These are phyloP conservation scores for Ploceus nigricollis DNA, from an alignment of 2,113 vertebrate genomes.

Conservation along the genomic window DNA sequence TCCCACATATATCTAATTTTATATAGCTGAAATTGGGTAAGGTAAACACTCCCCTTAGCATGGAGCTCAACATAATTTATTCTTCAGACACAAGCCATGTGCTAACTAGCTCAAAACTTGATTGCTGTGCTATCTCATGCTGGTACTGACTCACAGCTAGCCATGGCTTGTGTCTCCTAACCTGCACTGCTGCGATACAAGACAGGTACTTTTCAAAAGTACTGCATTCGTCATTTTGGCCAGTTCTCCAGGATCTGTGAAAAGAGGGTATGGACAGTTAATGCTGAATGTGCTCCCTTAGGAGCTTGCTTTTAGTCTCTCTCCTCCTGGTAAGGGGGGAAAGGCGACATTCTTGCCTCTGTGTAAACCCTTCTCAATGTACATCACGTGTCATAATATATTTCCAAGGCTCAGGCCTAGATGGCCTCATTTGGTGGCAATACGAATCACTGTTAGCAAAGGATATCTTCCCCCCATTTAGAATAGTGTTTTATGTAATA, in stretches of 20 bases:
- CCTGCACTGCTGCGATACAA: not conserved
- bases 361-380: not conserved
- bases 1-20: not conserved
- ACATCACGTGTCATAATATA: not conserved
- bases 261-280: not conserved
- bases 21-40: not conserved
- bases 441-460: not conserved
- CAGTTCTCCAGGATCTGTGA: not conserved
- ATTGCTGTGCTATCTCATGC: not conserved
- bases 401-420: not conserved
- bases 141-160: not conserved
- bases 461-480: not conserved
- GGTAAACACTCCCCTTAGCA: not conserved
- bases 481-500: not conserved
- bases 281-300: not conserved
- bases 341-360: not conserved
- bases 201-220: not conserved
- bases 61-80: not conserved
- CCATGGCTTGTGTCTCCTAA: not conserved
- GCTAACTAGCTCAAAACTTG: not conserved
- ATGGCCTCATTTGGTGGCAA: not conserved
- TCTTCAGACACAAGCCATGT: not conserved
- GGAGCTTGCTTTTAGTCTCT: not conserved
- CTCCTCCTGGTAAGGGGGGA: not conserved
- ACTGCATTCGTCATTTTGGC: not conserved